phyloP scores from a whole-genome alignment of 2,888 invertebrate genomes.

The Marasmarcha lunaedactyla region DNA sequence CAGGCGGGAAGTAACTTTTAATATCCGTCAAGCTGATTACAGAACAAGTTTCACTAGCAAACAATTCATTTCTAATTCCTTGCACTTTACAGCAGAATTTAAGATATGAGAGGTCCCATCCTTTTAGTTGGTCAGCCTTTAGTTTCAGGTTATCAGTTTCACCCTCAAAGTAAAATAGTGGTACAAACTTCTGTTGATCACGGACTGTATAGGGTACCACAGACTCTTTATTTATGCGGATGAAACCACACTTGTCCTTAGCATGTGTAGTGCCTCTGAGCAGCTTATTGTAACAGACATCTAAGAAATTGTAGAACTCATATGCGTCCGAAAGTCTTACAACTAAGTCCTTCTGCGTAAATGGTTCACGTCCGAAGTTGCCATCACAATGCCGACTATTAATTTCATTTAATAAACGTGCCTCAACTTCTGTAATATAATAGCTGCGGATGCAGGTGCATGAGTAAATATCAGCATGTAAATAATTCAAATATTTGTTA shows the following conservation, averaged over 20 bases:
- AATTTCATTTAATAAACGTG: slow-evolving; percentile 90
- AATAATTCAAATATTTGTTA: slow-evolving; percentile 88
- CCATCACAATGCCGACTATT: slow-evolving; percentile 92
- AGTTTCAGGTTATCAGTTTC: slow-evolving; percentile 92
- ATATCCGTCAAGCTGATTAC: slow-evolving; percentile 92
- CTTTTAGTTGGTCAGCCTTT: slow-evolving; percentile 87
- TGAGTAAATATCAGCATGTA: slow-evolving; percentile 90
- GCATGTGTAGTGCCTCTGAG: slow-evolving; percentile 77
- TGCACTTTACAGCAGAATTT: slow-evolving; percentile 96
- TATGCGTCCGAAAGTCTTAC: slow-evolving; percentile 89
- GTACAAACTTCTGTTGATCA: slow-evolving; percentile 88
- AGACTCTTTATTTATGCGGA: slow-evolving; percentile 91
- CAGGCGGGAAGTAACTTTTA: slow-evolving; percentile 90
- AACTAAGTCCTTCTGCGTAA: slow-evolving; percentile 90
- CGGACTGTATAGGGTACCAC: slow-evolving; percentile 93
- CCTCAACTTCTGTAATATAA: slow-evolving; percentile 92
- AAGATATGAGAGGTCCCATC: slow-evolving; percentile 92
- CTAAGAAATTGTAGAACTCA: slow-evolving; percentile 91
- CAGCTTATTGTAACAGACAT: slow-evolving; percentile 88
- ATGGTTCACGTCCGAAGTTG: slow-evolving; percentile 89
- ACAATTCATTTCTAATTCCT: slow-evolving; percentile 90
- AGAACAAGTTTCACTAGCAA: slow-evolving; percentile 90
- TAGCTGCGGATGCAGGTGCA: slow-evolving; percentile 93
- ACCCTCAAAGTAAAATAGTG: slow-evolving; percentile 88
- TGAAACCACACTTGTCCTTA: slow-evolving; percentile 89